Percentiles rank a stretch among this genome's conserved stretches.
Conservation (phyloP, 2,797 vertebrate species). For the Erpetoichthys calabaricus region DNA sequence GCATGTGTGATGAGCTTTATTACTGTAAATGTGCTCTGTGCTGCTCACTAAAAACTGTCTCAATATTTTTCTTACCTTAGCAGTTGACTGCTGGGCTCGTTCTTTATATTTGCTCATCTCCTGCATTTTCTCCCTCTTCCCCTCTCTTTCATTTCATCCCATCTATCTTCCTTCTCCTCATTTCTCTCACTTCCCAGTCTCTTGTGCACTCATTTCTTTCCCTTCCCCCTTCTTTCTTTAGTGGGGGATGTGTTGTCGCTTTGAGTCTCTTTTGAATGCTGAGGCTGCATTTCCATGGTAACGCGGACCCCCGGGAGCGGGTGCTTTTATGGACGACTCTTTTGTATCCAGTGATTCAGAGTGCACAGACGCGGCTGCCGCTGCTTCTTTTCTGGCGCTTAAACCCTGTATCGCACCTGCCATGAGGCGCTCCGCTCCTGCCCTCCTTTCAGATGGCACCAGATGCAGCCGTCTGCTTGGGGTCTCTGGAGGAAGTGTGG, state of each 20-base stretch:
- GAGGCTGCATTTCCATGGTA: conserved; percentile 59
- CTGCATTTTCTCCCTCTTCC: not conserved
- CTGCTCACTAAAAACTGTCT: too few species aligned
- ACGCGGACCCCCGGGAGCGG: conserved; percentile 54
- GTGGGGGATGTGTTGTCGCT: conserved; percentile 23
- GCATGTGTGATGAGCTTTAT: too few species aligned
- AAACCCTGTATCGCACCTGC: too few species aligned
- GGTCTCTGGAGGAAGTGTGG: too few species aligned
- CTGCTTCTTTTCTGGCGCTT: too few species aligned
- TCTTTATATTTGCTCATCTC: too few species aligned
- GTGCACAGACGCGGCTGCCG: conserved; percentile 6
- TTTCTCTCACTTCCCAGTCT: not conserved
- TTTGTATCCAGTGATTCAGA: conserved; percentile 43
- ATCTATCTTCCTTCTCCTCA: not conserved
- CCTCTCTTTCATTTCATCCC: not conserved
- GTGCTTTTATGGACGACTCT: conserved; percentile 45
- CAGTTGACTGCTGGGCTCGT: too few species aligned
- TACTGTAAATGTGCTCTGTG: too few species aligned
- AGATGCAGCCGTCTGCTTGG: too few species aligned
- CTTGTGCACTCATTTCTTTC: not conserved
- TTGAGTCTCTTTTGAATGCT: conserved; percentile 53
- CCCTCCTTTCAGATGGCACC: too few species aligned
- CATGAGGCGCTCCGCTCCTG: too few species aligned
- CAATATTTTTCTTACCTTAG: too few species aligned
- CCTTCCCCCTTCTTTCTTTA: not conserved